Evolutionary conservation across 2,888 invertebrate species (phyloP), one percentile per base, ranked within the genome.

Genomic region (Geotrupes spiniger): DNA sequence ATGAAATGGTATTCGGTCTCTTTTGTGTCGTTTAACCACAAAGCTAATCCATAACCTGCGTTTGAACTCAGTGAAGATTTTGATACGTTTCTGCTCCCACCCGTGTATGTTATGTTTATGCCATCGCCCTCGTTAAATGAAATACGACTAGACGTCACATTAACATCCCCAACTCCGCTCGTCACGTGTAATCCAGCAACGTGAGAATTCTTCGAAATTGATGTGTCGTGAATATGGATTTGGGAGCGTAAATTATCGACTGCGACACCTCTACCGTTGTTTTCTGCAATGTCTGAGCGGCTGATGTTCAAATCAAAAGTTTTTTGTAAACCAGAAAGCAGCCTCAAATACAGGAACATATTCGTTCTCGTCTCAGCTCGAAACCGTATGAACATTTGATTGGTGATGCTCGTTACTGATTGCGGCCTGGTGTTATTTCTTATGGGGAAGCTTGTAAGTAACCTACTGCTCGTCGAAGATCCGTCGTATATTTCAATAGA

Each of bases 201-300:
- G 68, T 95, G 89, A 52, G 87, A 86, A 68, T 95, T 96, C 63
- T 89, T 87, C 0, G 89, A 87, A 40, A 97, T 82, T 0, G 87
- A 84, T 8, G 88, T 87, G 28, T 85, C 81, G 63, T 92, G 87
- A 39, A 97, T 79, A 68, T 91, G 87, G n/a, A 95, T 73, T 66
- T 88, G 89, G 10, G 92, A 92, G 64, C 96, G 81, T 45, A 97
- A 78, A 69, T 94, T 92, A 70, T 95, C 92, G 9, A 92, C 83
- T n/a, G 83, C 89, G 41, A 99, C 82, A n/a, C 99, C 99, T 67
- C 95, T 84, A 0, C 97, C 97, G 58, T 87, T 87, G 74, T 99
- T 99, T 68, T 90, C 87, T 1, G 86, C 84, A 49, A 98, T 83
- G 26, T 85, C 82, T 1, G 92, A 89, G 63, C 91, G 85, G 1